Evolutionary conservation across 2,113 vertebrate genomes (phyloP), one percentile per base, ranked within the genome.

Genomic region (Girardinichthys multiradiatus): DNA sequence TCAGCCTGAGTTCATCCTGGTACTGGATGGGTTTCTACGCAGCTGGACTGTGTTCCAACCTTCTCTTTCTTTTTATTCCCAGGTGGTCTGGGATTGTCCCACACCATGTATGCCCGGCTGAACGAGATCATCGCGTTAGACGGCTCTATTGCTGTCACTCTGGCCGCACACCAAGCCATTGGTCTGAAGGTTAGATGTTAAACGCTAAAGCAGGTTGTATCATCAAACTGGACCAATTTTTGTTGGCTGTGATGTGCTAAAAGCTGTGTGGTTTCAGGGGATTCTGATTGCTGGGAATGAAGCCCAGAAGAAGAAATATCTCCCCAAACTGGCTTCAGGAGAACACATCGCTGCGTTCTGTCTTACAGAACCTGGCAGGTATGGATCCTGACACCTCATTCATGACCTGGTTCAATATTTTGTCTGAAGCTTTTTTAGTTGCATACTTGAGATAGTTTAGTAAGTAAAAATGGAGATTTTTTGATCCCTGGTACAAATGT

Each of bases 341-440:
- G 97, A 99, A 73, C 93, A 98, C 76, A 76, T 97, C 0, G 98
- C 98, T 15, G 98, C 98, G 21, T 99, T 99, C 91, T 99, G 98
- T 71, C 95, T 99, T 63, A 98, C 98, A 0, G 98, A 99, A 74
- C 93, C 97, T 0, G 95, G 95, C 84, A 99, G 98, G 98, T 99
- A 90, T 10, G 1, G 4, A 64, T 28, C 27, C 57, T 9, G 8
- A 17, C 57, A 10, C 19, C 28, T 61, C 42, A 15, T 45, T 45
- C 42, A 19, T 6, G 17, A 19, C 42, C 42, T 1, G 17, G 14
- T 45, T 17, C 42, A 19, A 1, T 19, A 17, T 19, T 45, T 45
- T 17, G 15, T 45, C 42, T 45, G 42, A 19, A 19, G 17, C 15
- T 45, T 45, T 45, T 45, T 6, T 17, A 6, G 37, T 42, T 42